Base-by-base conservation (phyloP, 2,888 invertebrate species). In the Amphiduros pacificus region DNA sequence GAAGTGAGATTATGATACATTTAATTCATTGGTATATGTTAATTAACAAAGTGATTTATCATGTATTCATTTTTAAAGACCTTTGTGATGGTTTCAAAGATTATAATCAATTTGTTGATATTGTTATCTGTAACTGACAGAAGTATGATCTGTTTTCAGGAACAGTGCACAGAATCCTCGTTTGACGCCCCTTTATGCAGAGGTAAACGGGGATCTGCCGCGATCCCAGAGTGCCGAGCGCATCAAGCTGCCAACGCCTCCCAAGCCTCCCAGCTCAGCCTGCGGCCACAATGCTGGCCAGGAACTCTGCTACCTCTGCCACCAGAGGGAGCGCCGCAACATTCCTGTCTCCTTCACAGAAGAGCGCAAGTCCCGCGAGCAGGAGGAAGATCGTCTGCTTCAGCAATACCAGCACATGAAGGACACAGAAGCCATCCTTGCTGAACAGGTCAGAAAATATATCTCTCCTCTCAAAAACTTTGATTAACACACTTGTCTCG, bases 261-360 rank as follows among this genome's bases (percentile, higher is more conserved):
- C 51, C 20, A 28, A 51, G 14, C 54, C 48, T 14, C 56, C 55
- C 54, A 44, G 51, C 29, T 44, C 54, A 55, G 29, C 71, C 73
- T 69, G 69, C 24, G 69, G 69, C 11, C 82, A 82, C 64, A 75
- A 75, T 55, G 79, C 81, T n/a, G 82, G 82, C 0, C 82, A 82
- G 67, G 82, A 82, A 69, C 68, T 82, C 56, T 82, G 82, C 70
- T 82, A 82, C 63, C 71, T 82, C 41, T 82, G 82, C 65, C 82
- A 82, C 68, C 82, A 82, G 70, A 66, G 82, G n/a, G 73, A 74
- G 2, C 68, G 77, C 5, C 68, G 79, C n/a, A 82, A 82, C 66
- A 68, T 82, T 26, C 81, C 81, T 0, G 77, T 82, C 20, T 77
- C 76, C 14, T 80, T 82, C 55, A 62, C 73, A 0, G 79, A 81